phyloP scores from a whole-genome alignment of 2,888 invertebrate genomes.

The Saturnia japonica region DNA sequence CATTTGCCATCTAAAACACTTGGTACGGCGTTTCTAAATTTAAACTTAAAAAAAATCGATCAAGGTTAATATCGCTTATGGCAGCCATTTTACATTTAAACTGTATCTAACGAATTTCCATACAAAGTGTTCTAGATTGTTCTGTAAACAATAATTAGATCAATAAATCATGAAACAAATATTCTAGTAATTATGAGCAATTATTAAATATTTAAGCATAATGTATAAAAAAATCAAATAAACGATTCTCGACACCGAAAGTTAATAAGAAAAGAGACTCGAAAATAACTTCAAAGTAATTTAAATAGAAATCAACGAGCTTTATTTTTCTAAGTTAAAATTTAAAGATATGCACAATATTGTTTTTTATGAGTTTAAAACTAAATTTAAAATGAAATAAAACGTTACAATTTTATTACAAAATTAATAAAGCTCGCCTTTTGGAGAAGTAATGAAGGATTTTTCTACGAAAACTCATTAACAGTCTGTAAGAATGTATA shows the following conservation, averaged over 20 bases:
- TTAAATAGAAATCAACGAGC: constrained; percentile 27
- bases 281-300: not conserved
- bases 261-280: constrained; percentile 7
- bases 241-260: not conserved
- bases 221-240: not conserved
- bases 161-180: not conserved
- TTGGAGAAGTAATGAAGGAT: constrained; percentile 26
- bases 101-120: not conserved
- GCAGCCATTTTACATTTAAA: not conserved
- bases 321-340: constrained; percentile 15
- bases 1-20: constrained; percentile 23
- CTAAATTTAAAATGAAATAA: not conserved
- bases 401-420: not conserved
- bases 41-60: constrained; percentile 12
- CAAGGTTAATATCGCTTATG: not conserved
- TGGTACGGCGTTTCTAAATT: constrained; percentile 21
- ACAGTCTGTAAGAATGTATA: constrained; percentile 33
- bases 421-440: constrained; percentile 32
- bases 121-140: not conserved
- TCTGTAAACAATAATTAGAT: not conserved
- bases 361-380: not conserved
- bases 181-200: not conserved
- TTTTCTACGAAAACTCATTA: constrained; percentile 42
- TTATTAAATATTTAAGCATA: not conserved
- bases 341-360: not conserved